Evolutionary conservation across 2,888 invertebrate species (phyloP), one percentile per base, ranked within the genome.

Genomic region (Caenorhabditis doughertyi): DNA sequence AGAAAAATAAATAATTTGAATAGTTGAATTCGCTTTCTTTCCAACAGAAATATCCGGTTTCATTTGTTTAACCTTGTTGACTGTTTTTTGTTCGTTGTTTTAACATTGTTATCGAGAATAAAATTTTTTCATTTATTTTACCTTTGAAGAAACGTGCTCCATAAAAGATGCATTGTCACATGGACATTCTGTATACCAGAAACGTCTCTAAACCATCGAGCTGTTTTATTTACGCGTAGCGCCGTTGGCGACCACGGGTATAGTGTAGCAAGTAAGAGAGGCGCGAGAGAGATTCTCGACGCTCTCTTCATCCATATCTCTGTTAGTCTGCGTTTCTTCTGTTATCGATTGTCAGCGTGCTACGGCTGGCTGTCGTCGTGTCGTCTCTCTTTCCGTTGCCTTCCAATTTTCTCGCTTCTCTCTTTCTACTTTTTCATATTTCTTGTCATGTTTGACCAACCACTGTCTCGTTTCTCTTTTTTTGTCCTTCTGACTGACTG

Each of bases 1-100:
- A 92, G 58, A 89, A 87, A 79, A 92, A 90, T 60, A 91, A 91
- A 83, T 91, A 80, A 76, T 23, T 67, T 27, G 42, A 13, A 18
- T 47, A 18, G n/a, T 39, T 13, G 13, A 39, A 9, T 39, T 39
- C n/a, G 35, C 35, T 9, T 7, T 35, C 9, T 35, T 35, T 35
- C 35, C 47, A 27, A 42, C 32, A 25, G 16, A 16, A 29, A 18
- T 32, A 21, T 18, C 23, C 13, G n/a, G n/a, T 29, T 67, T 27
- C 27, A 39, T 42, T 47, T 32, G 13, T 29, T 44, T 60, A 58
- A 65, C 25, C n/a, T 65, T 47, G 32, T 64, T 55, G 13, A 2
- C 29, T 71, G 29, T 49, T 21, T 3, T 39, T 42, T 49, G 62
- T 35, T 35, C 39, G 62, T 62, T 60, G 25, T 25, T 42, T 25